Percentiles rank a stretch among this genome's conserved stretches.
Conservation (phyloP, 2,888 invertebrate genomes). For the Heliconius ismenius region DNA sequence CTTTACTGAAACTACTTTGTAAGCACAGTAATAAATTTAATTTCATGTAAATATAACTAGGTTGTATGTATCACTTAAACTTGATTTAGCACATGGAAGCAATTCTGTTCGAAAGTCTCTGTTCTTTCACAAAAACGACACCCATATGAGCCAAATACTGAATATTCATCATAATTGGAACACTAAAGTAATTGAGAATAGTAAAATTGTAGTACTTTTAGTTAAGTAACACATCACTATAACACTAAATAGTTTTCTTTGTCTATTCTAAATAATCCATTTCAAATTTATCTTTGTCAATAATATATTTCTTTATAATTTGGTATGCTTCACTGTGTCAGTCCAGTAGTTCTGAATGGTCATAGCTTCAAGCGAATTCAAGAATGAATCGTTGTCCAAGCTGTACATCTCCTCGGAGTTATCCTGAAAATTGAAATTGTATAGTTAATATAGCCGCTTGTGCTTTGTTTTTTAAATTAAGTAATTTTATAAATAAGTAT, state of each 20-base stretch:
- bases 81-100: conserved; percentile 25
- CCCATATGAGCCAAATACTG: background rate
- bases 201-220: conserved; percentile 1
- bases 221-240: background rate
- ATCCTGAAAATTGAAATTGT: conserved; percentile 83
- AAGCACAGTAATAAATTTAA: conserved; percentile 10
- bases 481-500: too few species aligned
- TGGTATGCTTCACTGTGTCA: conserved; percentile 94
- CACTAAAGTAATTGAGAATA: background rate
- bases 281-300: background rate
- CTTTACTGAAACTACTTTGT: conserved; percentile 14
- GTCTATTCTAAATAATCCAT: background rate
- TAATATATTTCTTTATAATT: conserved; percentile 81
- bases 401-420: conserved; percentile 97
- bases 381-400: conserved; percentile 95
- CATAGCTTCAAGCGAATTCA: conserved; percentile 96
- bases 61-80: conserved; percentile 9
- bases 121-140: background rate
- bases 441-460: background rate
- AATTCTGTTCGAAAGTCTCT: conserved; percentile 24
- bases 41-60: conserved; percentile 18
- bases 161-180: background rate
- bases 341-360: conserved; percentile 97
- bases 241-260: background rate
- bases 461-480: background rate